Evolutionary conservation across 2,888 invertebrate genomes (phyloP), one percentile per base, ranked within the genome.

Genomic region (Agrochola litura): DNA sequence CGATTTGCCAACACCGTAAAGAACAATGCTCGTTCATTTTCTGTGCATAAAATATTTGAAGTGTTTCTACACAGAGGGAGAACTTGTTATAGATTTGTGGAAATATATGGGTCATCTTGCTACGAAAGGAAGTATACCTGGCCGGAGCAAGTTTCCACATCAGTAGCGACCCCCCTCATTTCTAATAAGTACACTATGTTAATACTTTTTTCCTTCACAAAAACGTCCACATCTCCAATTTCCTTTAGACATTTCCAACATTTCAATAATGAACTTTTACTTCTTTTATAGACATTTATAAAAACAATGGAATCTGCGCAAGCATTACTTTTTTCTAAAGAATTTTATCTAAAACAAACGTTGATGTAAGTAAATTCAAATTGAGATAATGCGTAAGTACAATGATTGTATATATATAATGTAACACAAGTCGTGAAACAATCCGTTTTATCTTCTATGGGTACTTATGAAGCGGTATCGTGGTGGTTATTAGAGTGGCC

Each of bases 321-420:
- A 37, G 10, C 6, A 66, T 49, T 76, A 81, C n/a, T 65, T 41
- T 41, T 66, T 61, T 49, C 46, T 61, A 10, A 61, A 54, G 60
- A 79, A 75, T 81, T 37, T 76, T 76, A 82, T 65, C 37, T 54
- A 54, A 64, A 54, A n/a, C 54, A 61, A 60, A 81, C 61, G 1
- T 54, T 66, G 9, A n/a, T 58, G 41, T n/a, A 6, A 76, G 25
- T n/a, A 46, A 46, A 58, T 56, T 52, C 43, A 30, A 30, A 58
- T 49, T 43, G 6, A 60, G 49, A 72, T 70, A 49, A 30, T 22
- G 2, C 16, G 6, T 60, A n/a, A 16, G 16, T 60, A 16, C 37
- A 30, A 19, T 19, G 4, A 56, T 80, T 56, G 37, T 46, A 41
- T 49, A 56, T 54, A 41, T 12, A 43, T 1, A 25, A 49, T 46